A percentile compares a stretch with the other conserved stretches of the same genome.
phyloP scores from a whole-genome alignment of 2,888 invertebrate species.

The Poecilobothrus nobilitatus region DNA sequence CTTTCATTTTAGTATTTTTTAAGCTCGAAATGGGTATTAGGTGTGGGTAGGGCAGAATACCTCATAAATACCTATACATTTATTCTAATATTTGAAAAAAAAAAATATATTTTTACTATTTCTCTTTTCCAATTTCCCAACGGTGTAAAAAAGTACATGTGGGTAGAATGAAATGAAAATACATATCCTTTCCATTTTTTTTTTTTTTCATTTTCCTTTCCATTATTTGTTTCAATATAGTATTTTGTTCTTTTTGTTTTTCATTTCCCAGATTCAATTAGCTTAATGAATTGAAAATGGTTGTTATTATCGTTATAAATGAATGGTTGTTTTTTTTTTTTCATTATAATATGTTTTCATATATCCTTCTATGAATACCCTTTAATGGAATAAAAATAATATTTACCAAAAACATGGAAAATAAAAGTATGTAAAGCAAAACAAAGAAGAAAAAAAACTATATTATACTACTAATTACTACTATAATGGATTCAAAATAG shows the following conservation, averaged over 20 bases:
- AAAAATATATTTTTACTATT: too few relatives aligned
- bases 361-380: too few relatives aligned
- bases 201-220: too few relatives aligned
- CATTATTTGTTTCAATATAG: too few relatives aligned
- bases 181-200: background rate
- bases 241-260: background rate
- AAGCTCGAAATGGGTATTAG: too few relatives aligned
- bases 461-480: background rate
- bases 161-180: background rate
- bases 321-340: background rate
- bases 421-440: background rate
- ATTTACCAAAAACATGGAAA: background rate
- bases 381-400: background rate
- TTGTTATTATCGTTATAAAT: background rate
- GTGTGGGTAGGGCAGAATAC: too few relatives aligned
- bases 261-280: background rate
- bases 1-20: too few relatives aligned
- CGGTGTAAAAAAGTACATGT: too few relatives aligned
- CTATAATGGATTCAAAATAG: background rate
- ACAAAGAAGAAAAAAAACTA: background rate
- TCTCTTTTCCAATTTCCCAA: too few relatives aligned
- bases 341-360: too few relatives aligned
- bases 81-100: too few relatives aligned
- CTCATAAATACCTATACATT: too few relatives aligned
- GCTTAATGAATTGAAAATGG: background rate